Conservation (phyloP, 1,140 invertebrate genomes). For the Zophobas morio region DNA sequence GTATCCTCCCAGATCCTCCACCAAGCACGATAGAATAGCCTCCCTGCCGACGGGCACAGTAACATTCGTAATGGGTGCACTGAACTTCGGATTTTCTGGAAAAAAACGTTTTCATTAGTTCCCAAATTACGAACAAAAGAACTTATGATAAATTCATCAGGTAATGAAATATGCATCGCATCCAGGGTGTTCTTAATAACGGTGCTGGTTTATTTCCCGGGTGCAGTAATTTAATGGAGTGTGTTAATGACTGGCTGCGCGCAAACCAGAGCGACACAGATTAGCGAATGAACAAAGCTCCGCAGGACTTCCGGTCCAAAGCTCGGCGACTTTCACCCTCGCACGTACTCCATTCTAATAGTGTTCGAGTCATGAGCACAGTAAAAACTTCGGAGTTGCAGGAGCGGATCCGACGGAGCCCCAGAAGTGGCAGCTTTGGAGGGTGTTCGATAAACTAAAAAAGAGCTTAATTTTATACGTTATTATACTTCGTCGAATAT, state of each 20-base stretch:
- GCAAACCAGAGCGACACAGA: conserved; percentile 52
- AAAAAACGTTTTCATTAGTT: conserved; percentile 58
- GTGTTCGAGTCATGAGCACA: not conserved
- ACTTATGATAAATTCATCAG: conserved; percentile 11
- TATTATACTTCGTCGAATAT: no score
- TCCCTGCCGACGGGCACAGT: conserved; percentile 82
- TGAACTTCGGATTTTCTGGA: conserved; percentile 81
- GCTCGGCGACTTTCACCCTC: conserved; percentile 33
- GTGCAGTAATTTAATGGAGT: conserved; percentile 60
- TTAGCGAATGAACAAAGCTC: conserved; percentile 56
- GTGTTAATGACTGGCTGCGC: conserved; percentile 57
- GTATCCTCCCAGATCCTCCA: conserved; percentile 81
- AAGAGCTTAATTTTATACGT: no score
- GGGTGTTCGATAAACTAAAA: no score
- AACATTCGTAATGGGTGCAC: conserved; percentile 80
- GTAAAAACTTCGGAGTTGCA: not conserved
- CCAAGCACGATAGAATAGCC: conserved; percentile 80
- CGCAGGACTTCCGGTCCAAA: conserved; percentile 54
- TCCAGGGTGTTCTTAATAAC: conserved; percentile 50
- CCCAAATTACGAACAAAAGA: conserved; percentile 28
- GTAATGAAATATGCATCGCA: conserved; percentile 43
- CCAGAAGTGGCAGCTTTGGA: no score
- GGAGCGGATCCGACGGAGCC: no score
- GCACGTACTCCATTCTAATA: conserved; percentile 35
- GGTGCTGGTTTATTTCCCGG: conserved; percentile 55